A percentile compares a stretch with the other conserved stretches of the same genome.
Conservation (phyloP, 1,140 invertebrate genomes). For the Cotesia glomerata region DNA sequence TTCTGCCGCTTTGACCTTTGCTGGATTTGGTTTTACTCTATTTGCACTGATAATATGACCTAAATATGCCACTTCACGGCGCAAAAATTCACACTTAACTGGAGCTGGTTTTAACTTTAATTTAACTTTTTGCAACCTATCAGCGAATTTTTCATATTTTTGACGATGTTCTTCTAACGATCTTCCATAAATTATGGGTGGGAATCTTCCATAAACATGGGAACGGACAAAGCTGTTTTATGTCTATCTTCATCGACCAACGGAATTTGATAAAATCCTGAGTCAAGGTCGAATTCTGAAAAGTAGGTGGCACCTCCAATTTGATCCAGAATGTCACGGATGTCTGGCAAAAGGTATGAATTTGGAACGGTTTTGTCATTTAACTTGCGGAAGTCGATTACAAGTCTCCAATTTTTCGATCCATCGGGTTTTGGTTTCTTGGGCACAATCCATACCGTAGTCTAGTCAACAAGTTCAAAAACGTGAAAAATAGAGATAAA, state of each 20-base stretch:
- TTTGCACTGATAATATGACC: background rate
- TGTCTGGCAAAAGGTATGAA: background rate
- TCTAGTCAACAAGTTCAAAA: too few species aligned
- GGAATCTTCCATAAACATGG: background rate
- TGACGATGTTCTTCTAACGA: background rate
- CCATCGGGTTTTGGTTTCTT: background rate
- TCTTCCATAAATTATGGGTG: background rate
- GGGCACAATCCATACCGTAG: background rate
- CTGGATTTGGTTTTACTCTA: background rate
- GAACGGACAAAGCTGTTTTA: background rate
- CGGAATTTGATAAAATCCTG: background rate
- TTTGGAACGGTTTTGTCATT: background rate
- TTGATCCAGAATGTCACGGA: background rate
- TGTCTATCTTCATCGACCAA: background rate
- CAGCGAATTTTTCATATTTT: background rate
- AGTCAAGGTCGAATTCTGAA: background rate
- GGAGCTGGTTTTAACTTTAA: background rate
- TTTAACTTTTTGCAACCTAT: background rate
- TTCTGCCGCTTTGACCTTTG: background rate
- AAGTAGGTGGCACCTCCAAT: background rate
- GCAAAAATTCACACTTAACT: slow-evolving; percentile 17
- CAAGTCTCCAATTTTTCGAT: background rate
- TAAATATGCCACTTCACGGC: background rate
- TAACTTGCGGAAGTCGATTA: background rate
- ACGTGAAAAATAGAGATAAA: too few species aligned